Evolutionary conservation across 2,113 vertebrate species (phyloP).

Genomic region (Bubo blakistoni): DNA sequence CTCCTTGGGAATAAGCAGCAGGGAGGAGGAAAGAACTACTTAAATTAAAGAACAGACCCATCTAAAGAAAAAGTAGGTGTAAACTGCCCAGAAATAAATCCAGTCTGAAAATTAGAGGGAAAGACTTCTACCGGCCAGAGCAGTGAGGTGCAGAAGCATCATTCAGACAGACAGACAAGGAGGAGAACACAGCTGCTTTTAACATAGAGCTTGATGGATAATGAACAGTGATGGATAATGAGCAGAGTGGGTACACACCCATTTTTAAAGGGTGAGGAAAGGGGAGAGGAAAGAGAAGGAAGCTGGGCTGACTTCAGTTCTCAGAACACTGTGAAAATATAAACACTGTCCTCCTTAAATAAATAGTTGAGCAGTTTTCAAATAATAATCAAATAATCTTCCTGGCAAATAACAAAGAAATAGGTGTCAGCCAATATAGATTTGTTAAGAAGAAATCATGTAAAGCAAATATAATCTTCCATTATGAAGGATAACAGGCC

Average conservation of each 20-base stretch:
- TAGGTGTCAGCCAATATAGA: background rate
- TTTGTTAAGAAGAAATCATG: background rate
- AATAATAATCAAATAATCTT: background rate
- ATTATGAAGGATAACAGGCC: background rate
- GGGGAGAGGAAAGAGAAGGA: background rate
- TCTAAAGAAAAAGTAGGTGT: background rate
- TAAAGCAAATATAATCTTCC: background rate
- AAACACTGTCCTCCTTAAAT: background rate
- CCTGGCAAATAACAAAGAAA: background rate
- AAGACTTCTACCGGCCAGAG: background rate
- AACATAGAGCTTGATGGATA: rapidly evolving
- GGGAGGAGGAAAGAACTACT: background rate
- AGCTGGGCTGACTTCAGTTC: background rate
- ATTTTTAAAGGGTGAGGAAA: background rate
- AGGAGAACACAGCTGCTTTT: background rate
- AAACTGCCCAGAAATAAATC: background rate
- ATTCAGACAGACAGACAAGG: background rate
- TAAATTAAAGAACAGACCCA: background rate
- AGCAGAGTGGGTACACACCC: background rate
- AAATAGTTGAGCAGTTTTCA: background rate
- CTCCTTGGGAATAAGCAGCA: background rate
- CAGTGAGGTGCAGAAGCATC: background rate
- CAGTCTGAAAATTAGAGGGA: background rate
- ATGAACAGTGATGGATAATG: background rate
- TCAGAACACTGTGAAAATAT: background rate